Conservation (phyloP, 2,797 vertebrate species). For the Steatocranus sp. region DNA sequence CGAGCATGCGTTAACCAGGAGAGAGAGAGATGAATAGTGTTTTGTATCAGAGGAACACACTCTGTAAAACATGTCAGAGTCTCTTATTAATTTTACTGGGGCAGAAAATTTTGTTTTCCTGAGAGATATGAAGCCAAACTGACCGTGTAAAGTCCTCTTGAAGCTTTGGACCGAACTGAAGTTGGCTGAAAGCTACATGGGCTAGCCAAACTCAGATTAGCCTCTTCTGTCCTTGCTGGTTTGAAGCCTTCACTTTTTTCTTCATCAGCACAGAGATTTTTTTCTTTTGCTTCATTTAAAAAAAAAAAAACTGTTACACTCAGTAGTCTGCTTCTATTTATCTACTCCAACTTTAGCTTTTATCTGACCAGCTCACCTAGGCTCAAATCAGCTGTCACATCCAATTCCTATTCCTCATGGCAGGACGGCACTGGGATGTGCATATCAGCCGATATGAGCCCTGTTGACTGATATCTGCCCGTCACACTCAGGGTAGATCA, state of each 20-base stretch:
- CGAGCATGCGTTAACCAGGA: neutral
- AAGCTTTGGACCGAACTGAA: neutral
- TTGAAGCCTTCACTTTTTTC: neutral
- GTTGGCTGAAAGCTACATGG: neutral
- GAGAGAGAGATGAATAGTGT: conserved; percentile 11
- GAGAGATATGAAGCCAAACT: neutral
- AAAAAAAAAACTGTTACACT: neutral
- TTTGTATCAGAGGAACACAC: neutral
- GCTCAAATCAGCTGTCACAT: neutral
- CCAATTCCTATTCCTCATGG: neutral
- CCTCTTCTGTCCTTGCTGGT: neutral
- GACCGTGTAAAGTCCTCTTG: neutral
- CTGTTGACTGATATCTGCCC: neutral
- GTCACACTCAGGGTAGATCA: neutral
- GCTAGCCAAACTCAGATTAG: neutral
- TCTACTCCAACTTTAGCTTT: neutral
- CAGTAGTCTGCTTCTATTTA: neutral
- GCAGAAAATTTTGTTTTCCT: neutral
- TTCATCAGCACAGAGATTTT: neutral
- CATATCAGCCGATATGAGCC: neutral
- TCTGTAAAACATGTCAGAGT: neutral
- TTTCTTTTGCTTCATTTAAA: neutral
- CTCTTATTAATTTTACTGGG: neutral
- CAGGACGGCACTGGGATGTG: neutral
- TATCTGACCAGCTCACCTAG: neutral